A percentile compares a stretch with the other conserved stretches of the same genome.
Evolutionary conservation across 2,797 vertebrate genomes (phyloP).

Genomic region (Choloepus didactylus): DNA sequence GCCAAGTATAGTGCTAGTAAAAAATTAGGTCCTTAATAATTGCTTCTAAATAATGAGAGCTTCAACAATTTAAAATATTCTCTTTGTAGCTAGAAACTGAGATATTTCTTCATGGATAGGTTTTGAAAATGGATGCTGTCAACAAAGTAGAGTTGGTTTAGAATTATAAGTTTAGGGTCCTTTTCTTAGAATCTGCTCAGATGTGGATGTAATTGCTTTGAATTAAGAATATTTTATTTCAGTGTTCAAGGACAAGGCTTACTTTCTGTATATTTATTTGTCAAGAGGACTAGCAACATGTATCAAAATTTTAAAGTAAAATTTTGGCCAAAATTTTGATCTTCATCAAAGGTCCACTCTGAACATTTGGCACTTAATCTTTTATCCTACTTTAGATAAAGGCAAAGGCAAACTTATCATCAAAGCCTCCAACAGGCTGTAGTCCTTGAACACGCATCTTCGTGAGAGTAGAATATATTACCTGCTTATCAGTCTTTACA

Average conservation of each 20-base stretch:
- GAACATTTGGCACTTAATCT: slow-evolving; percentile 72
- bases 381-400: slow-evolving; percentile 73
- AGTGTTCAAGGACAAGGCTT: background rate
- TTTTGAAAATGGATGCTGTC: background rate
- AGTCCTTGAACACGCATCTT: slow-evolving; percentile 50
- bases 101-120: background rate
- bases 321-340: slow-evolving; percentile 18
- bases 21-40: background rate
- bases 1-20: background rate
- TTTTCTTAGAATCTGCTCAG: background rate
- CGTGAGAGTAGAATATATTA: slow-evolving; percentile 37
- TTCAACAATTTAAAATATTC: background rate
- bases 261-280: background rate
- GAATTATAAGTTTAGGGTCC: background rate
- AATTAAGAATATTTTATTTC: background rate
- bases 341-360: slow-evolving; percentile 71
- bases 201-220: background rate
- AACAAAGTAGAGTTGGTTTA: background rate
- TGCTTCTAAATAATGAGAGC: background rate
- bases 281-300: background rate
- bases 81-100: background rate
- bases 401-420: slow-evolving; percentile 68
- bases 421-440: slow-evolving; percentile 52
- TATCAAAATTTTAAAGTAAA: background rate
- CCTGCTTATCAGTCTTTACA: background rate